Base-by-base conservation (phyloP, 2,888 invertebrate genomes). In the Bugula neritina region DNA sequence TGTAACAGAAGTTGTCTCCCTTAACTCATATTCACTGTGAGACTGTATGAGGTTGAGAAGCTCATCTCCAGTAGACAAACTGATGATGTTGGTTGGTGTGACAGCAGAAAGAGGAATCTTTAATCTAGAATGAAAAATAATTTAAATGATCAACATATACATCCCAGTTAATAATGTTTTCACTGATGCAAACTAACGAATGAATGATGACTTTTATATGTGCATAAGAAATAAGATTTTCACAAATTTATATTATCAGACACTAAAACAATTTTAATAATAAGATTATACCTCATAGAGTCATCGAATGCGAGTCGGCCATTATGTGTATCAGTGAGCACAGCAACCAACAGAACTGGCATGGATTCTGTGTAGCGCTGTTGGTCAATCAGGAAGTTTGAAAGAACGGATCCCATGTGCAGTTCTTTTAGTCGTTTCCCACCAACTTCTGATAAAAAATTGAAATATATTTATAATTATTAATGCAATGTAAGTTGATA, bases 11-110 rank as follows among this genome's bases (percentile, higher is more conserved):
- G 63, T 63, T 25, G 63, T 31, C 63, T 63, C 63, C 31, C 27
- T 63, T 31, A 63, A 31, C 63, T 63, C 63, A 63, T 63, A 63
- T 31, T 63, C 63, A 27, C 63, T 63, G 34, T 63, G 34, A 3
- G 63, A 21, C 10, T 27, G 31, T 13, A 63, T 31, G 27, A 63
- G 63, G 31, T 31, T 63, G 13, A 63, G 31, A 10, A 63, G 2
- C 63, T 63, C 63, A 63, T 63, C 63, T 29, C 27, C 31, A 63
- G 13, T 31, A 3, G 5, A 10, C n/a, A 63, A 3, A 27, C 63
- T 5, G 5, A 63, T 27, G 17, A 63, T 63, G 31, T 63, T 63
- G 17, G 27, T 13, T 2, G 21, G 34, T 3, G 29, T 63, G 34
- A 63, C 63, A 13, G 63, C 63, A 31, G 63, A 63, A 2, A 63